These are phyloP conservation scores for Drosophila neotestacea DNA, from an alignment of 2,888 invertebrate genomes.

Conservation along the genomic window DNA sequence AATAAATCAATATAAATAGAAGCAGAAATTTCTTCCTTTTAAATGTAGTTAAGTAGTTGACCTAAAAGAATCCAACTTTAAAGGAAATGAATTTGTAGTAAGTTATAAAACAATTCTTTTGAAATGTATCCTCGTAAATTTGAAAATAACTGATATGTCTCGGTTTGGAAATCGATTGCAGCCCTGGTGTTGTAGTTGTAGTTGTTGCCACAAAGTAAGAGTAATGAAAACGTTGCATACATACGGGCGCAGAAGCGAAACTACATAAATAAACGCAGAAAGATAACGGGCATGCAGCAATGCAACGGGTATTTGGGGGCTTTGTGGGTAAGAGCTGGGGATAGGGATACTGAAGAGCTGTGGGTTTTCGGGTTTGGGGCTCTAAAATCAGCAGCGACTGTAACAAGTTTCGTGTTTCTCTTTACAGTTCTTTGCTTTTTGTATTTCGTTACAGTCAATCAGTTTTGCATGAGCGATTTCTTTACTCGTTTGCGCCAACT, in stretches of 20 bases:
- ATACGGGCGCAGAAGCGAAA: slow-evolving; percentile 43
- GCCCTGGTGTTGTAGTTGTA: slow-evolving; percentile 36
- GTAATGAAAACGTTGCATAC: slow-evolving; percentile 71
- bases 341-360: background rate
- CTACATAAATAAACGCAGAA: slow-evolving; percentile 73
- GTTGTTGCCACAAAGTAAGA: slow-evolving; percentile 40
- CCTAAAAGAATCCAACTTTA: too few species aligned
- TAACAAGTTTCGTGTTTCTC: slow-evolving; percentile 73
- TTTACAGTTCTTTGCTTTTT: slow-evolving; percentile 70
- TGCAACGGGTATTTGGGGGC: slow-evolving; percentile 22
- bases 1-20: too few species aligned
- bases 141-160: background rate
- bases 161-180: background rate
- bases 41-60: too few species aligned
- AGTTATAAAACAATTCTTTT: background rate
- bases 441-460: slow-evolving; percentile 78
- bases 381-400: slow-evolving; percentile 75
- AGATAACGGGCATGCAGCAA: slow-evolving; percentile 59
- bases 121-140: background rate
- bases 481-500: slow-evolving; percentile 79
- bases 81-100: too few species aligned
- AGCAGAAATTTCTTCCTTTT: too few species aligned
- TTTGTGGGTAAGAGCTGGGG: too few species aligned
- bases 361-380: slow-evolving; percentile 20
- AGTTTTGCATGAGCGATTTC: slow-evolving; percentile 79